Evolutionary conservation across 2,113 vertebrate species (phyloP).

Genomic region (Oenanthe oenanthe): DNA sequence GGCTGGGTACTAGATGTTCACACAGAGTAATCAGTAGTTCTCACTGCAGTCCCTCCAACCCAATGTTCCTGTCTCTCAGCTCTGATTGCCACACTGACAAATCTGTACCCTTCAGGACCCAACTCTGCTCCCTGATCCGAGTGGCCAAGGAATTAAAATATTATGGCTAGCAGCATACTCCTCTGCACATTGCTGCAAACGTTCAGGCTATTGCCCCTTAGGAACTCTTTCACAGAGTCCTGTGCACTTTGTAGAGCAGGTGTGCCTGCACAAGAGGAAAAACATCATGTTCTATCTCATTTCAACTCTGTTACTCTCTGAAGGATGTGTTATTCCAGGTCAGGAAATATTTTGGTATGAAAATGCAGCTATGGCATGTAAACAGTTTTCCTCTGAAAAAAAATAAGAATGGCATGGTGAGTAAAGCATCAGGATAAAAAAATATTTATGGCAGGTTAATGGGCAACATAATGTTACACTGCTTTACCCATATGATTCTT

Average conservation of each 20-base stretch:
- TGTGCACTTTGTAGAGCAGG: not conserved
- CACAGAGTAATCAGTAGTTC: not conserved
- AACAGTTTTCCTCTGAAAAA: not conserved
- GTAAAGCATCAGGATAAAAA: not conserved
- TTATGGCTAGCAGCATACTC: not conserved
- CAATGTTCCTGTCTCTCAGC: not conserved
- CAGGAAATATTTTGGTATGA: slow-evolving; percentile 21
- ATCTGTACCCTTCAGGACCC: not conserved
- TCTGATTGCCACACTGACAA: not conserved
- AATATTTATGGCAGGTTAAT: not conserved
- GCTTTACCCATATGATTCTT: not conserved
- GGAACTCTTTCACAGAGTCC: not conserved
- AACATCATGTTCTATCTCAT: not conserved
- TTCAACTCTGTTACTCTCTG: not conserved
- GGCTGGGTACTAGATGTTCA: rapidly evolving
- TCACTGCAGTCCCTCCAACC: not conserved
- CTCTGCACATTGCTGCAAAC: not conserved
- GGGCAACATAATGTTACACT: not conserved
- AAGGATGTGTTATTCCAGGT: not conserved
- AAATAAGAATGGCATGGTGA: not conserved
- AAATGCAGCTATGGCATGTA: not conserved
- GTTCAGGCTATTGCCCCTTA: not conserved
- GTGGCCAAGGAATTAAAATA: not conserved
- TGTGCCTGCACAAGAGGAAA: not conserved
- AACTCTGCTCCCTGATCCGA: not conserved